Evolutionary conservation across 53 echinoderm and acorn worm species (phyloP).

Genomic region (Echinometra lucunter): DNA sequence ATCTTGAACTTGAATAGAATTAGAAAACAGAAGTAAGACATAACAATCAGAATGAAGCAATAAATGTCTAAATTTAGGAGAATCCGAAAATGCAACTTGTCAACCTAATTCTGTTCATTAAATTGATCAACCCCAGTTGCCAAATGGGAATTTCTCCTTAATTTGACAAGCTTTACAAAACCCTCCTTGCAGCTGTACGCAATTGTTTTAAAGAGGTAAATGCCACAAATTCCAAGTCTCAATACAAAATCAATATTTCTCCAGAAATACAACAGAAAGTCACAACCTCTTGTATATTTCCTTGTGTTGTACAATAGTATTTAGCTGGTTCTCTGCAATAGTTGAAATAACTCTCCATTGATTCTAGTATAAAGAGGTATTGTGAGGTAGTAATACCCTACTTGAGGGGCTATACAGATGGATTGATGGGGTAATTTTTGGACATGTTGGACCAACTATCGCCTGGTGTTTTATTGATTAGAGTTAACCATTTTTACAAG

Average conservation of each 20-base stretch:
- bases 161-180: background rate
- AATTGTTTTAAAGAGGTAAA: background rate
- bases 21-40: background rate
- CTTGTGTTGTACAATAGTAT: conserved; percentile 8
- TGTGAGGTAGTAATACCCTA: background rate
- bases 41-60: background rate
- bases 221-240: background rate
- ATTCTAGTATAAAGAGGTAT: background rate
- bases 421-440: background rate
- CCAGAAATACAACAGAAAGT: background rate
- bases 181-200: background rate
- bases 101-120: conserved; percentile 30
- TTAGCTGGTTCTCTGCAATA: background rate
- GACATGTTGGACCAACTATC: conserved; percentile 47
- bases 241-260: background rate
- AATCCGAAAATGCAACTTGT: background rate
- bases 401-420: background rate
- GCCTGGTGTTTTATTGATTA: conserved; percentile 59
- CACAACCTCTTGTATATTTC: background rate
- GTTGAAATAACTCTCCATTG: background rate
- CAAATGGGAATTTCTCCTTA: background rate
- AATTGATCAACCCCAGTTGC: background rate
- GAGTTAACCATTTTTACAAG: background rate
- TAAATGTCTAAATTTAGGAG: background rate
- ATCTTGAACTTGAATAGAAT: background rate